Base-by-base conservation (phyloP, 2,797 vertebrate genomes). In the Glossophaga mutica region DNA sequence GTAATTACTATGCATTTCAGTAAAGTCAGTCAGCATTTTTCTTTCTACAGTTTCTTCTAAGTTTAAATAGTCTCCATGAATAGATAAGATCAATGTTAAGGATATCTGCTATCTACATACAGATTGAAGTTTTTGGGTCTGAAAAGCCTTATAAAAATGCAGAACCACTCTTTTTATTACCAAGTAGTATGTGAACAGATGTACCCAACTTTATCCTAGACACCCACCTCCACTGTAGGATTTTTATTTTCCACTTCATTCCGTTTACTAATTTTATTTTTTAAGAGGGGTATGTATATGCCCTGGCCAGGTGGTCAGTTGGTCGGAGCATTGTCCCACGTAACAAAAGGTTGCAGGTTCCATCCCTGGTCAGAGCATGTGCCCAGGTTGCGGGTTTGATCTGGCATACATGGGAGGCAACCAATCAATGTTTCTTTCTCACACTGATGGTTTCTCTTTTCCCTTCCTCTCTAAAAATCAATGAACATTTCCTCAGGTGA, bases 1-100 rank as follows among this genome's bases (percentile, higher is more conserved):
- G 90, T 84, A 92, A 86, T 94, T 71, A 85, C 34, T 55, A 26
- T 90, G 14, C 19, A 78, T 94, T 95, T 96, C 59, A 89, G 32
- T 39, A 88, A 77, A 26, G 19, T 74, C 82, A 90, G 50, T 85
- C 37, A 76, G 19, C 34, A 92, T 52, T 78, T 90, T 94, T 88
- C 9, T 65, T 94, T 90, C 92, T 39, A 70, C n/a, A 87, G 34
- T 32, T 81, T 91, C 55, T 87, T 83, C 68, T 89, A 78, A 70
- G 32, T 96, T 95, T 89, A 94, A 95, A 77, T 68, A 21, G 65
- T 95, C 37, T 76, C 50, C 55, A 55, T 46, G 59, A 90, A 62
- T 37, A 77, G 39, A 52, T 78, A 65, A 94, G 57, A 59, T 16
- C 7, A 82, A 26, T 79, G 18, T 73, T 95, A 68, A 76, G 48